These are phyloP conservation scores for Fulica atra DNA, from an alignment of 2,113 vertebrate genomes.

Conservation along the genomic window DNA sequence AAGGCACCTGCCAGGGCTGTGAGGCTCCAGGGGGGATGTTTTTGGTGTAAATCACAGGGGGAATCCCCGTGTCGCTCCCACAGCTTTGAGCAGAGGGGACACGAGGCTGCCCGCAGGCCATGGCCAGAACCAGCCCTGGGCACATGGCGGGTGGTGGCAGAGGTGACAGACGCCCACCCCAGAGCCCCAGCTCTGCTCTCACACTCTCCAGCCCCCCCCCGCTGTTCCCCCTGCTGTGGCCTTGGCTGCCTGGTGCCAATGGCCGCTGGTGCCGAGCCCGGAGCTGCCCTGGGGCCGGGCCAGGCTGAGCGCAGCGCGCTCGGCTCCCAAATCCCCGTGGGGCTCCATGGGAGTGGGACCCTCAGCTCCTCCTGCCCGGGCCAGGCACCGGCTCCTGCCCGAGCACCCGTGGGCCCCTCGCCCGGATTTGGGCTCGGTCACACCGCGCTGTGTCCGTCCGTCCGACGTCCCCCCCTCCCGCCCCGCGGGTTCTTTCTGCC, in stretches of 20 bases:
- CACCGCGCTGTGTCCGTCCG: accelerated
- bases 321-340: neutral
- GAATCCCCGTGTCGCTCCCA: accelerated
- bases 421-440: neutral
- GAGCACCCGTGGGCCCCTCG: accelerated
- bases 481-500: neutral
- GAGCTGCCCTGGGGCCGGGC: neutral
- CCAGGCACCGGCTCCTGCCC: neutral
- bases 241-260: neutral
- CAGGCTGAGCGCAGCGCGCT: neutral
- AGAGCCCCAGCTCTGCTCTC: accelerated
- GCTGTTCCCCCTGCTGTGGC: neutral
- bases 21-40: neutral
- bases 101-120: neutral
- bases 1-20: neutral
- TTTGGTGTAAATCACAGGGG: neutral
- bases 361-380: accelerated
- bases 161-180: accelerated
- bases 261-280: accelerated
- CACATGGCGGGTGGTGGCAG: neutral
- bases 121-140: neutral
- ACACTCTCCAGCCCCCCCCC: neutral
- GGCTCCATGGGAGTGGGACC: neutral
- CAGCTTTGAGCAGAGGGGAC: neutral
- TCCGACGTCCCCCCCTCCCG: neutral